Evolutionary conservation across 1,140 invertebrate genomes (phyloP).

Genomic region (Microplitis demolitor): DNA sequence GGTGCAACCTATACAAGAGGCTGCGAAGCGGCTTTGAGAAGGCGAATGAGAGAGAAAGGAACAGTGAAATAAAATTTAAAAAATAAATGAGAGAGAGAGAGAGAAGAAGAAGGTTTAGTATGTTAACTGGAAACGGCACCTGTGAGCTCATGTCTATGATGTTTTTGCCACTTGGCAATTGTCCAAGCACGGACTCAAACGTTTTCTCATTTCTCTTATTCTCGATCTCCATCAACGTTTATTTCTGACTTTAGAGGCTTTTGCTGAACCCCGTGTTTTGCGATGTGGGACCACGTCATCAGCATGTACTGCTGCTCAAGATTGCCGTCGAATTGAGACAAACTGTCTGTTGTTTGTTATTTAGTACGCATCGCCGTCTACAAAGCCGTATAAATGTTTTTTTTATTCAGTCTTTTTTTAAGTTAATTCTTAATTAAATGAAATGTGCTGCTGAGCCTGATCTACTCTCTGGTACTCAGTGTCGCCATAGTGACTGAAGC

Average conservation of each 20-base stretch:
- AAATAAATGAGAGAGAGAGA: neutral
- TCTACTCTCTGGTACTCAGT: too few species aligned
- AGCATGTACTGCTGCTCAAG: too few species aligned
- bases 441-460: neutral
- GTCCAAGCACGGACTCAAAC: conserved; percentile 10
- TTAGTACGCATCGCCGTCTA: neutral
- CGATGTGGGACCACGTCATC: too few species aligned
- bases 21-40: too few species aligned
- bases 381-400: neutral
- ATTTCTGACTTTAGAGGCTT: too few species aligned
- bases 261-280: too few species aligned
- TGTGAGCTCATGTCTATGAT: conserved; percentile 23
- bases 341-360: neutral
- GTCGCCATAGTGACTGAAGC: too few species aligned
- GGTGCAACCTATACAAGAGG: neutral
- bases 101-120: neutral
- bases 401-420: neutral
- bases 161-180: conserved; percentile 21
- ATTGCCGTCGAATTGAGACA: too few species aligned
- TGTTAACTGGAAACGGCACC: conserved; percentile 19
- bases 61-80: neutral
- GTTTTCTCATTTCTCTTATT: neutral
- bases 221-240: neutral
- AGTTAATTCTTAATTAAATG: neutral
- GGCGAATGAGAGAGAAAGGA: too few species aligned